A percentile compares a stretch with the other conserved stretches of the same genome.
Evolutionary conservation across 2,113 vertebrate species (phyloP).

Genomic region (Lophura nycthemera): DNA sequence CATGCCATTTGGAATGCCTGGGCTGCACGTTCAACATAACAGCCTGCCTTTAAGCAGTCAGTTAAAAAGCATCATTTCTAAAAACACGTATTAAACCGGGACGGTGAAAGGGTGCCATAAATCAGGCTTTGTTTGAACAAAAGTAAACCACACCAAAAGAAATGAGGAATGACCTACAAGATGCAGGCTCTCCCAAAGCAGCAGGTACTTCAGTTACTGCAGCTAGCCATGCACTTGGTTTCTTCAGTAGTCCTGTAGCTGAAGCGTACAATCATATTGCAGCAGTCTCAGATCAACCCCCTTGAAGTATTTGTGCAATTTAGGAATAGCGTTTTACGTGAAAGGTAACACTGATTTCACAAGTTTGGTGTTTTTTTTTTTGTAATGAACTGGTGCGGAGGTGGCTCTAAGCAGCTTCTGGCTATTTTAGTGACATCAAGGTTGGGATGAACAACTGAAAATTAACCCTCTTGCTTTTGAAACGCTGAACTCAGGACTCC

Average conservation of each 20-base stretch:
- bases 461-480: background rate
- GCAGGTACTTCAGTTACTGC: background rate
- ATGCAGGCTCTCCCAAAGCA: background rate
- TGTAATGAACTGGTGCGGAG: background rate
- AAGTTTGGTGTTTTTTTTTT: background rate
- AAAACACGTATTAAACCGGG: background rate
- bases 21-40: background rate
- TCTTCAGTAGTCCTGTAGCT: background rate
- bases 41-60: background rate
- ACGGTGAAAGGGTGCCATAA: background rate
- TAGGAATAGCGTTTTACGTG: background rate
- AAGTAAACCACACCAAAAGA: background rate
- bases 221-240: background rate
- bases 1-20: background rate
- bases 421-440: background rate
- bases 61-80: background rate
- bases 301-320: background rate
- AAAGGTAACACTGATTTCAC: background rate
- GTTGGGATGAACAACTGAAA: background rate
- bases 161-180: background rate
- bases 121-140: background rate
- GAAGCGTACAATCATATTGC: background rate
- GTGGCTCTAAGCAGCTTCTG: background rate
- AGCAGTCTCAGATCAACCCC: background rate
- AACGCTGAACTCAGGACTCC: background rate